Percentiles rank a stretch among this genome's conserved stretches.
Conservation (phyloP, 1,140 invertebrate genomes). For the Pseudomyrmex pallidus region DNA sequence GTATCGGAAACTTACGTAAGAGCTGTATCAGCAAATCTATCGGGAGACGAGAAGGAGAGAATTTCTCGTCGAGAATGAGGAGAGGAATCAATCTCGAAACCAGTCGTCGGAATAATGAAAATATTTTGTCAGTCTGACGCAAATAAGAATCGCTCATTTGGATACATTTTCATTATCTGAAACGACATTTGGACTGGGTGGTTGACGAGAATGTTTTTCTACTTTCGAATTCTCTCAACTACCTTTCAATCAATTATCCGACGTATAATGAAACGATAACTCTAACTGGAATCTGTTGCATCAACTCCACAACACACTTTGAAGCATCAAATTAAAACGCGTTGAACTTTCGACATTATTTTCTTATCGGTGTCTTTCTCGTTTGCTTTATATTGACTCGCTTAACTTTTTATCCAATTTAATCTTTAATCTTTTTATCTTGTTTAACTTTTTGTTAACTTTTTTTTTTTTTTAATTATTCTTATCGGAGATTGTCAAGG, state of each 20-base stretch:
- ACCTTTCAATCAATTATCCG: constrained; percentile 2
- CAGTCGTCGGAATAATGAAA: constrained; percentile 34
- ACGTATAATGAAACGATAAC: constrained; percentile 12
- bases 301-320: neutral
- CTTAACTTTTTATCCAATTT: constrained; percentile 2
- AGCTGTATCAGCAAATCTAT: neutral
- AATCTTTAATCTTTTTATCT: no score
- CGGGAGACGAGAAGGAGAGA: neutral
- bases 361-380: neutral
- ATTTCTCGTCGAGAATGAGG: neutral
- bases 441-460: no score
- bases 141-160: neutral
- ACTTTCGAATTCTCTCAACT: constrained; percentile 12
- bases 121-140: constrained; percentile 11
- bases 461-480: no score
- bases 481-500: neutral
- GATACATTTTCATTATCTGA: constrained; percentile 22
- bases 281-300: constrained; percentile 10
- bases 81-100: constrained; percentile 19
- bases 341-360: neutral
- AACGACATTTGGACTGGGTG: neutral
- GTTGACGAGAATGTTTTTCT: constrained; percentile 24
- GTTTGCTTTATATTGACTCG: neutral
- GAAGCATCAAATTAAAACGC: constrained; percentile 8
- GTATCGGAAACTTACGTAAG: neutral